Evolutionary conservation across 2,888 invertebrate genomes (phyloP), one percentile per base, ranked within the genome.

Genomic region (Merodon equestris): DNA sequence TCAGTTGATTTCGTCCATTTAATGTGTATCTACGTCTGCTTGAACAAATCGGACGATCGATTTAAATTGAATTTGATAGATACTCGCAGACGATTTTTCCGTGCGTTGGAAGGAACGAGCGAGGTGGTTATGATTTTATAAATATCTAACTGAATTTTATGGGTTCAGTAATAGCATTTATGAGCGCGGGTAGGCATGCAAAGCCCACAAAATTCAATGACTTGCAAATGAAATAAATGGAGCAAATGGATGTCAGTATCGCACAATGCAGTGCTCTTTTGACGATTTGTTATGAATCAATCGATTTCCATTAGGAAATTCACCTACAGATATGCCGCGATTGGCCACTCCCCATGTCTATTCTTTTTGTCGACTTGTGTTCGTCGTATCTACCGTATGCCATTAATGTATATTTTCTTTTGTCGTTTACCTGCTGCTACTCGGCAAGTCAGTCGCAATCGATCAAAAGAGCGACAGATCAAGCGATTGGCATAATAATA

Each of bases 251-350:
- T 27, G 7, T 27, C 7, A 2, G 7, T 27, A 27, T 7, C 27
- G 0, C 14, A 27, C 27, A 27, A 27, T 27, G 15, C 9, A 40
- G 14, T 58, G 9, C 18, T 14, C 18, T 45, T 12, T 58, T 48
- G 36, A 10, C 38, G 50, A 63, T 45, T 61, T 57, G 54, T 61
- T 57, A 63, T 57, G 57, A 77, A 77, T 73, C 77, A 73, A 77
- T 77, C 63, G 72, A 77, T 72, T 63, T 67, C 67, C 67, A 77
- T 61, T 67, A 72, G 67, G 51, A 67, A 76, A 64, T 76, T 67
- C 67, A 77, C 61, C 54, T 54, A 15, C 2, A 67, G 61, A 56
- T 45, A 42, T 12, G 38, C 27, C 27, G 27, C 27, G 27, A 7
- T 27, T 27, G 7, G 27, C 27, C 27, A 27, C 27, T 4, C 27